Evolutionary conservation across 2,797 vertebrate genomes (phyloP).

Genomic region (Takifugu ocellatus): DNA sequence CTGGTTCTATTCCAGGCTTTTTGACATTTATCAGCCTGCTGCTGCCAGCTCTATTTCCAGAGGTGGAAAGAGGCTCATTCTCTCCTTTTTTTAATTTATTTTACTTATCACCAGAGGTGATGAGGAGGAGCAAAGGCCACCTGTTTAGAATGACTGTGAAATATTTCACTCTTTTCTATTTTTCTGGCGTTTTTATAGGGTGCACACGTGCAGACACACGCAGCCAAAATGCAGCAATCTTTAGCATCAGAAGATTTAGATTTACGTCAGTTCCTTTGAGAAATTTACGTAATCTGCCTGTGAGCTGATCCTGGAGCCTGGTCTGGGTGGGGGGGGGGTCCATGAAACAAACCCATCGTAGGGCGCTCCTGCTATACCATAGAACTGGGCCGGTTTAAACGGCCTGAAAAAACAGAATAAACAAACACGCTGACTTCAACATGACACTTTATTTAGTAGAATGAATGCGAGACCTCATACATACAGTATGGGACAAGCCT

Average conservation of each 20-base stretch:
- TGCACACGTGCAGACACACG: too few species aligned
- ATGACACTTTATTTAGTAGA: constrained; percentile 75
- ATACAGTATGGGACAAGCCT: constrained; percentile 57
- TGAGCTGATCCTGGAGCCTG: too few species aligned
- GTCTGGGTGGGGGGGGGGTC: too few species aligned
- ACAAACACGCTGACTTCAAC: constrained; percentile 43
- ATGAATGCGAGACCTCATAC: constrained; percentile 70
- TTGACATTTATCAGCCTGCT: constrained; percentile 11
- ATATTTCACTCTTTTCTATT: background rate
- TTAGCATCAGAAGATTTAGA: too few species aligned
- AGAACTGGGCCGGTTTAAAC: too few species aligned
- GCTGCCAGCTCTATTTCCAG: constrained; percentile 16
- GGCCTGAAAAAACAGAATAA: background rate
- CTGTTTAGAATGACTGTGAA: background rate
- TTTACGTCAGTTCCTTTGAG: too few species aligned
- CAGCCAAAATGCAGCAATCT: too few species aligned
- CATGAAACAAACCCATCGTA: too few species aligned
- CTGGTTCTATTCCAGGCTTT: constrained; percentile 16
- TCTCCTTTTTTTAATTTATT: background rate
- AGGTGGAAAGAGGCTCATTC: background rate
- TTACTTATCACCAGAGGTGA: background rate
- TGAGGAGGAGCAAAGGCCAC: background rate
- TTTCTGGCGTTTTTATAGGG: too few species aligned
- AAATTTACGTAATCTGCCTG: too few species aligned
- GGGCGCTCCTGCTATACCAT: too few species aligned